Base-by-base conservation (phyloP, 1,140 invertebrate genomes). In the Drosophila arawakana region DNA sequence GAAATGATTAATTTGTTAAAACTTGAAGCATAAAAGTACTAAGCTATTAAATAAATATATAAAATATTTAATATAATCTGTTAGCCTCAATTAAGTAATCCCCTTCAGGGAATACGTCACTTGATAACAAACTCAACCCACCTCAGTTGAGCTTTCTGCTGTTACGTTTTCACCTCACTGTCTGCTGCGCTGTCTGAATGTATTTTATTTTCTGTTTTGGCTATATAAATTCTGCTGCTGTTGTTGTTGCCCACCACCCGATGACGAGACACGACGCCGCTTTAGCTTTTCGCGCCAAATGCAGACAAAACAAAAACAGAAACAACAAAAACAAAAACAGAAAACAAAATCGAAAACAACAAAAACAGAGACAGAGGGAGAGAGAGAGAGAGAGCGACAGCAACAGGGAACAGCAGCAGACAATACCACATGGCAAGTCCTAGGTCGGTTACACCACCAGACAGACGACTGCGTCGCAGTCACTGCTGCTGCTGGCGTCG, bases 401-500 rank as follows among this genome's bases (percentile, higher is more conserved):
- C 55, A 59, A 59, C 55, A 63, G 37, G 55, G 55, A 59, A 62
- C 46, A 65, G 49, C 46, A 65, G 49, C 82, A 90, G 80, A 90
- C 88, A 90, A 90, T 88, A 83, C 71, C 78, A 80, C 78, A 83
- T 91, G 88, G 83, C 80, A 90, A 90, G 88, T 91, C 88, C 88
- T 91, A 90, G 88, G 88, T 90, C 88, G 88, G 88, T 90, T 90
- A 90, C 88, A 88, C 72, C 69, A 69, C 76, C 75, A 81, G 66
- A 55, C 63, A 21, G 35, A 59, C 68, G 47, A 34, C 49, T 55
- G 52, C 55, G 41, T 59, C 25, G 41, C 21, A 2, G 41, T 59
- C 57, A 18, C 18, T 0, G 21, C 21, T 8, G 50, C 9, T 43
- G 57, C 4, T 30, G n/a, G 2, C 39, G 25, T 30, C 50, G 62